These are phyloP conservation scores for Vesta saturnalis DNA, from an alignment of 2,888 invertebrate genomes.

Conservation along the genomic window DNA sequence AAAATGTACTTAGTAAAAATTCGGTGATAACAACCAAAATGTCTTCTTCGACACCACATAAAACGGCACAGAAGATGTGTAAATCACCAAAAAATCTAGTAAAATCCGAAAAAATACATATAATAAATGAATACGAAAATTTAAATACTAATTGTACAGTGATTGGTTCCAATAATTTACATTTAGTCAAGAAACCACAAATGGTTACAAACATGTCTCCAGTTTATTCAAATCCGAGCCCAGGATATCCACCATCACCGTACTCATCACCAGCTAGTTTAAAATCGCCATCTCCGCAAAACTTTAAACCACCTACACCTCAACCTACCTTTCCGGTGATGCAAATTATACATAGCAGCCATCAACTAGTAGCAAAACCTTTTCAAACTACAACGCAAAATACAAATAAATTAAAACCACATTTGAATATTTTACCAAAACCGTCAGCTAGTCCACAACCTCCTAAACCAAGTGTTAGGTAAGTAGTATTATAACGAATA, in stretches of 20 bases:
- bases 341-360: conserved; percentile 60
- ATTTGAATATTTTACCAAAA: conserved; percentile 62
- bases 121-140: conserved; percentile 57
- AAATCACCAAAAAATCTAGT: conserved; percentile 60
- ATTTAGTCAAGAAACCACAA: conserved; percentile 61
- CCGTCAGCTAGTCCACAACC: conserved; percentile 60
- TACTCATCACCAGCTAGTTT: conserved; percentile 60
- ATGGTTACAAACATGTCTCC: conserved; percentile 58
- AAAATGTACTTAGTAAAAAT: conserved; percentile 31
- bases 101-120: conserved; percentile 51
- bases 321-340: conserved; percentile 60
- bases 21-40: conserved; percentile 48
- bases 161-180: conserved; percentile 61
- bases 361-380: conserved; percentile 55
- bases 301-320: conserved; percentile 59
- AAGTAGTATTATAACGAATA: conserved; percentile 14
- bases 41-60: conserved; percentile 60
- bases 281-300: conserved; percentile 58
- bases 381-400: conserved; percentile 57
- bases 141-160: conserved; percentile 62
- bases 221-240: conserved; percentile 55
- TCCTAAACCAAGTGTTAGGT: conserved; percentile 61
- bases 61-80: conserved; percentile 61
- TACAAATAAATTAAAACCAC: conserved; percentile 61
- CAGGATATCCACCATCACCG: conserved; percentile 58